phyloP scores from a whole-genome alignment of 2,888 invertebrate genomes.

The Dolichomitus sp. region DNA sequence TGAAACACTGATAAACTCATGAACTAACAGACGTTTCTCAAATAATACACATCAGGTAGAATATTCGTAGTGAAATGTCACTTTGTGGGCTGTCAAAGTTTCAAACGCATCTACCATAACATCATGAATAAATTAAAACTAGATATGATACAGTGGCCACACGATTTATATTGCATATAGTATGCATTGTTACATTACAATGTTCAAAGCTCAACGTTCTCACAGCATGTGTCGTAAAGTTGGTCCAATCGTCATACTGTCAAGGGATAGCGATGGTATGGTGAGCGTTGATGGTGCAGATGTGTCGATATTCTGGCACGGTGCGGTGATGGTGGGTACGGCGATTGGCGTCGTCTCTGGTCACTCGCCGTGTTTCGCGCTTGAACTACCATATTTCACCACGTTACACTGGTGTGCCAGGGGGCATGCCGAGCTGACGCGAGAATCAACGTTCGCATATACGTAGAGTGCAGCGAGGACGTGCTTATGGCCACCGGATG shows the following conservation, averaged over 20 bases:
- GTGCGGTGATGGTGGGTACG: conserved; percentile 26
- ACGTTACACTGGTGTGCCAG: conserved; percentile 43
- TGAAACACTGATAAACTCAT: too few species aligned
- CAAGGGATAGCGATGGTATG: conserved; percentile 26
- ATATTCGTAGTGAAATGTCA: background rate
- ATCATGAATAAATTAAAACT: background rate
- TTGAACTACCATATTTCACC: conserved; percentile 60
- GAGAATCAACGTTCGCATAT: conserved; percentile 51
- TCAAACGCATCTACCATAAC: background rate
- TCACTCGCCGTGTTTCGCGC: conserved; percentile 57
- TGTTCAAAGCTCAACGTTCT: conserved; percentile 8
- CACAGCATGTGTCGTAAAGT: conserved; percentile 17
- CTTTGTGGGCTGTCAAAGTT: background rate
- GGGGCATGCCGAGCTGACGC: conserved; percentile 53
- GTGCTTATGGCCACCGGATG: conserved; percentile 28
- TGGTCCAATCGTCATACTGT: conserved; percentile 20
- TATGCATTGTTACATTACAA: background rate
- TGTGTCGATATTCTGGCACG: conserved; percentile 55
- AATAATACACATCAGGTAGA: background rate
- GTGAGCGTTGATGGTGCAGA: conserved; percentile 34
- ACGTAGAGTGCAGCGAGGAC: conserved; percentile 21
- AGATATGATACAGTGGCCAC: background rate
- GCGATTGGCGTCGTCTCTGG: conserved; percentile 43
- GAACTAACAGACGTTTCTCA: too few species aligned
- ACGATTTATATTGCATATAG: conserved; percentile 16